Evolutionary conservation across 2,888 invertebrate species (phyloP).

Genomic region (Dynastes grantii): DNA sequence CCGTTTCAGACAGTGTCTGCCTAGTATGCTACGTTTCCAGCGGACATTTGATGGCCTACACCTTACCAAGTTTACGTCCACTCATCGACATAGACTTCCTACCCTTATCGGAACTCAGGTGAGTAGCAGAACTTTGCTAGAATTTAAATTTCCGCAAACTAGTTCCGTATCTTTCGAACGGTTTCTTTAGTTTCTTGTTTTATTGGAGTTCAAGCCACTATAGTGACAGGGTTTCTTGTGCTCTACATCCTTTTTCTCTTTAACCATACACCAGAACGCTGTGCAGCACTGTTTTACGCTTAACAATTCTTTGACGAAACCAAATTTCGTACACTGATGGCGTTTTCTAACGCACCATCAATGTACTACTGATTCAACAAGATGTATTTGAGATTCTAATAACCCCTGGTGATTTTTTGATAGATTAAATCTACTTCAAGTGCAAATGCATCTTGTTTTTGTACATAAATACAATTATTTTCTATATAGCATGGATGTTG

Average conservation of each 20-base stretch:
- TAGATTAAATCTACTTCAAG: background rate
- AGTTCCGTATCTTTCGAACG: conserved; percentile 2
- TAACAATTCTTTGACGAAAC: conserved; percentile 20
- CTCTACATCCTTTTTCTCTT: conserved; percentile 34
- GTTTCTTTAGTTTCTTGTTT: background rate
- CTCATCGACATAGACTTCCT: conserved; percentile 95
- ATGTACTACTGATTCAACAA: background rate
- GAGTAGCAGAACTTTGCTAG: conserved; percentile 63
- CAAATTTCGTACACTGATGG: background rate
- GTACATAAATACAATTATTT: conserved; percentile 35
- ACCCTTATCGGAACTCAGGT: conserved; percentile 95
- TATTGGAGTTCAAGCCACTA: conserved; percentile 23
- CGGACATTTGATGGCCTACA: conserved; percentile 94
- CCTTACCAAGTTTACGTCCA: conserved; percentile 94
- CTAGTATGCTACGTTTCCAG: conserved; percentile 95
- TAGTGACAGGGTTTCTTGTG: conserved; percentile 2
- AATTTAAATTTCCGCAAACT: conserved; percentile 35
- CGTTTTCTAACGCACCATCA: background rate
- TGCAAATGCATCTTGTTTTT: conserved; percentile 19
- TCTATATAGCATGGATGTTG: conserved; percentile 34
- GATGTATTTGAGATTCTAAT: conserved; percentile 9
- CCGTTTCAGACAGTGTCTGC: conserved; percentile 90
- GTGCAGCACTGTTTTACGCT: conserved; percentile 47
- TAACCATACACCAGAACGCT: conserved; percentile 44
- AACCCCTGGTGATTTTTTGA: background rate